Percentiles rank a stretch among this genome's conserved stretches.
phyloP scores from a whole-genome alignment of 1,140 invertebrate genomes.

The Apis mellifera region Amel_HAv3.1 CM009932.2:14640501-14641000 shows the following conservation, averaged over 20 bases:
- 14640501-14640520: slow-evolving; percentile 92
- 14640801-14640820: background rate
- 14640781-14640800: background rate
- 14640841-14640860: slow-evolving; percentile 17
- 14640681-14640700: background rate
- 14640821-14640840: slow-evolving; percentile 3
- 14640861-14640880: slow-evolving; percentile 14
- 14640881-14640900: slow-evolving; percentile 16
- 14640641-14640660: slow-evolving; percentile 9
- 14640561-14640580: slow-evolving; percentile 93
- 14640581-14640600: slow-evolving; percentile 86
- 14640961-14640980: background rate
- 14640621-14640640: slow-evolving; percentile 73
- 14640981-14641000: background rate
- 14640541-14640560: slow-evolving; percentile 95
- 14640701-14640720: background rate
- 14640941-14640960: background rate
- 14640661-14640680: background rate
- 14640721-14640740: background rate
- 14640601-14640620: slow-evolving; percentile 80
- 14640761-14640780: background rate
- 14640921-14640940: slow-evolving; percentile 19
- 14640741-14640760: background rate
- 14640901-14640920: background rate
- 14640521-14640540: slow-evolving; percentile 91